phyloP scores from a whole-genome alignment of 2,888 invertebrate species.

The Plusia festucae region DNA sequence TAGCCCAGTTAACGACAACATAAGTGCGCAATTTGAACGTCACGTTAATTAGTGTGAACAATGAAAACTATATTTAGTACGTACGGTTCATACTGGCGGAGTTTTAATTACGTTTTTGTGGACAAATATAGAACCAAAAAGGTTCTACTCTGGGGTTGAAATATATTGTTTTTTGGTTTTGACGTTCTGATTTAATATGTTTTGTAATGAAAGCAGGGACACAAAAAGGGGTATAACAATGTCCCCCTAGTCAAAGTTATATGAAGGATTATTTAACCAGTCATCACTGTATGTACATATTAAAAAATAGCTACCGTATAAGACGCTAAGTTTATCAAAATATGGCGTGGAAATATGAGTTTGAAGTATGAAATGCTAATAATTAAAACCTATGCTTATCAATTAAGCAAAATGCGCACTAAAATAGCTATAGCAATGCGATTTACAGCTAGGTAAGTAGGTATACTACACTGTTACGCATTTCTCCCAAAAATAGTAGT shows the following conservation, averaged over 20 bases:
- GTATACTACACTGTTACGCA: too few relatives aligned
- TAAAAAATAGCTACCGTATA: too few relatives aligned
- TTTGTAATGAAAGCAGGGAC: background rate
- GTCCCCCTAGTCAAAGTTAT: background rate
- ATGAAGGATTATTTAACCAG: background rate
- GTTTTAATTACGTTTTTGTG: background rate
- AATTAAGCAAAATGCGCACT: background rate
- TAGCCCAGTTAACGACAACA: conserved; percentile 19
- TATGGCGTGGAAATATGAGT: too few relatives aligned
- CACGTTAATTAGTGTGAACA: conserved; percentile 39
- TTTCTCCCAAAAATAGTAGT: too few relatives aligned
- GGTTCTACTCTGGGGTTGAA: conserved; percentile 11
- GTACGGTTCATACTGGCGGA: background rate
- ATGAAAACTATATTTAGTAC: conserved; percentile 28
- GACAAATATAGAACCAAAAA: background rate
- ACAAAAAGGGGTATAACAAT: too few relatives aligned
- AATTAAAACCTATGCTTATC: too few relatives aligned
- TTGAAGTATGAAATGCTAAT: too few relatives aligned
- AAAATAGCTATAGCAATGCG: background rate
- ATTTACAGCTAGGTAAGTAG: background rate
- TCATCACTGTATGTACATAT: too few relatives aligned
- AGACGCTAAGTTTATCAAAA: background rate
- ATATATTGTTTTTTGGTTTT: conserved; percentile 3
- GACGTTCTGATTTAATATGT: conserved; percentile 19
- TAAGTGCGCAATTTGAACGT: conserved; percentile 29